Evolutionary conservation across 2,113 vertebrate species (phyloP), one percentile per base, ranked within the genome.

Genomic region (Acrocephalus arundinaceus): DNA sequence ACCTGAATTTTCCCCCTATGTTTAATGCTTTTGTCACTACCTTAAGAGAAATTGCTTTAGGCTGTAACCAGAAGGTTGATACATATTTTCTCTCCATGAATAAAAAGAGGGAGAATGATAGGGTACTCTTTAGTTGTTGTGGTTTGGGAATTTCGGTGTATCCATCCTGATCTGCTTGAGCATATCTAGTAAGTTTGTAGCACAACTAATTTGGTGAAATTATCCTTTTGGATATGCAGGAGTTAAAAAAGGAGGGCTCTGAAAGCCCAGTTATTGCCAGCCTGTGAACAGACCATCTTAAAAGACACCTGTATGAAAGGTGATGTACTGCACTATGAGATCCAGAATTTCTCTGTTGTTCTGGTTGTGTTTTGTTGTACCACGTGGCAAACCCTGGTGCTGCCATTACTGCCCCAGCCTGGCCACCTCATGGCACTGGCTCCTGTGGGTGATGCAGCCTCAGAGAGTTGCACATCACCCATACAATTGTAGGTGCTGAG

Each of bases 381-480:
- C 35, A 10, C 0, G 0, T 18, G 15, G 57, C 89, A 66, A 89
- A 33, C 14, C 10, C n/a, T 66, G 66, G 17, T 51, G 70, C 89
- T 79, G 41, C 41, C 6, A 0, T 58, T 41, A 4, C 66, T 65
- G 57, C 37, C 9, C 57, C n/a, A 33, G 48, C 31, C 30, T 41
- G 35, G 61, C 22, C 48, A 52, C 35, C 22, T 65, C 7, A 0
- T 0, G 1, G 22, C 33, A 3, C 52, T 63, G 61, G 51, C 46
- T 88, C 7, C 82, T 41, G 17, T 41, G 14, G 65, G 5, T 20
- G 37, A 15, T 92, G 48, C 63, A 73, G 43, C 82, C 49, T 58
- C 33, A 4, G 43, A 72, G 73, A 75, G 28, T 82, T 73, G 62
- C 30, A 27, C 24, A 33, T 41, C 25, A 45, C 0, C 59, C 4